phyloP scores from a whole-genome alignment of 1,140 invertebrate species.

The Planococcus citri region DNA sequence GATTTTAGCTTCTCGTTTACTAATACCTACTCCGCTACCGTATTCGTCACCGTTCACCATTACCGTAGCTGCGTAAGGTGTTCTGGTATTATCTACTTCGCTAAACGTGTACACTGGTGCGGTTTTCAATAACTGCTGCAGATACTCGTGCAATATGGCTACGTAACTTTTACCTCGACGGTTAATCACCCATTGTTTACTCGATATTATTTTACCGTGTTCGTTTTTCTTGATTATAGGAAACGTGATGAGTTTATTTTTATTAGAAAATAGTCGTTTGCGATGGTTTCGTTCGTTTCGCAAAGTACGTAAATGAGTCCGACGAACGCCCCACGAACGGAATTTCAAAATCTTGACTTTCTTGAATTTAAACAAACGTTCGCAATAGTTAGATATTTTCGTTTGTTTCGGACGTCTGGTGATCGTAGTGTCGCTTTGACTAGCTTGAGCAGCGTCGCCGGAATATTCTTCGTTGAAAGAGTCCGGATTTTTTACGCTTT shows the following conservation, averaged over 20 bases:
- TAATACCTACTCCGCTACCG: slow-evolving; percentile 81
- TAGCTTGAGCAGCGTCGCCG: slow-evolving; percentile 32
- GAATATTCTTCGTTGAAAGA: slow-evolving; percentile 72
- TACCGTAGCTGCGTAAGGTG: slow-evolving; percentile 85
- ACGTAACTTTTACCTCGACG: slow-evolving; percentile 86
- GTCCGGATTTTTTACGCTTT: slow-evolving; percentile 60
- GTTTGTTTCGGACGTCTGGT: slow-evolving; percentile 31
- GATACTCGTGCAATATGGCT: slow-evolving; percentile 94
- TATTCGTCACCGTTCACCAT: slow-evolving; percentile 85
- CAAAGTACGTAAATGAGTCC: slow-evolving; percentile 24
- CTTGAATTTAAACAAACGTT: slow-evolving; percentile 75
- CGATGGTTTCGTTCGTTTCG: slow-evolving; percentile 22
- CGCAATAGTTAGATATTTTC: slow-evolving; percentile 55
- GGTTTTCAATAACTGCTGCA: slow-evolving; percentile 82
- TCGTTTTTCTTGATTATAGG: slow-evolving; percentile 41
- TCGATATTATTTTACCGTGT: slow-evolving; percentile 35
- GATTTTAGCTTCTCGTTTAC: slow-evolving; percentile 89
- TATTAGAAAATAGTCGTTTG: slow-evolving; percentile 49
- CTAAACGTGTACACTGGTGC: slow-evolving; percentile 87
- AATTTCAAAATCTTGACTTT: slow-evolving; percentile 29
- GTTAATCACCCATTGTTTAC: slow-evolving; percentile 83
- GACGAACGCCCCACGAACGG: slow-evolving; percentile 26
- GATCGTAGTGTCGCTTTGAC: too few relatives aligned
- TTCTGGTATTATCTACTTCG: slow-evolving; percentile 82
- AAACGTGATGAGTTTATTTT: slow-evolving; percentile 78